Conservation (phyloP, 2,888 invertebrate genomes). For the Megalurothrips usitatus region DNA sequence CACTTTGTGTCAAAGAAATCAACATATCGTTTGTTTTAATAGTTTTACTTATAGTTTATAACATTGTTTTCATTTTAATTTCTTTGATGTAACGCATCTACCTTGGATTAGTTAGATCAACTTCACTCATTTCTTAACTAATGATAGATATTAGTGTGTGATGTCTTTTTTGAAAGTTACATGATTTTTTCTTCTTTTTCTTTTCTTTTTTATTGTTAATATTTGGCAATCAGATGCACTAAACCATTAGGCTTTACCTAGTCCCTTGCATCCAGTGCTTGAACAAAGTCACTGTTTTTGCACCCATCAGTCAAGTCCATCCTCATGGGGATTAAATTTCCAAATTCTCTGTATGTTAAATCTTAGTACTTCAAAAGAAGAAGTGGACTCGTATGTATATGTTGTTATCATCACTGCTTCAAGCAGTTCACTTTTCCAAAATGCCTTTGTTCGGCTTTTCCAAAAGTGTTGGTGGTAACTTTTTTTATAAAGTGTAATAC, state of each 20-base stretch:
- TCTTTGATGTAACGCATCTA: conserved; percentile 20
- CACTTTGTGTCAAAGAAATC: conserved; percentile 23
- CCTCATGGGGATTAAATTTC: not conserved
- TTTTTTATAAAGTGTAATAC: no score
- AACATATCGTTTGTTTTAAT: conserved; percentile 27
- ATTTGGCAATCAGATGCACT: not conserved
- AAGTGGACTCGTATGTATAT: no score
- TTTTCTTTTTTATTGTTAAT: not conserved
- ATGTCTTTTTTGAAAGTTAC: not conserved
- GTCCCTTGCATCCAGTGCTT: not conserved
- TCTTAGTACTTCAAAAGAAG: no score
- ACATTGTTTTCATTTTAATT: conserved; percentile 19
- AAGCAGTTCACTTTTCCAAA: no score
- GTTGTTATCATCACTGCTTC: no score
- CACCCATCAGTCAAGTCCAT: conserved; percentile 20
- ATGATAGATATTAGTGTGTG: conserved; percentile 15
- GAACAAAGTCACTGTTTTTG: not conserved
- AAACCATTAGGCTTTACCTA: conserved; percentile 1
- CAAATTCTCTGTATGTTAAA: not conserved
- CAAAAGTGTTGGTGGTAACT: no score
- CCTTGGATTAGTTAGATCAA: not conserved
- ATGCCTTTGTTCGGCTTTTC: no score
- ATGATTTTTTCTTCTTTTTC: not conserved
- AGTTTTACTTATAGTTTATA: conserved; percentile 21
- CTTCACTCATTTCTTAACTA: conserved; percentile 14